Conservation (phyloP, 2,797 vertebrate genomes). For the Sus cebifrons region DNA sequence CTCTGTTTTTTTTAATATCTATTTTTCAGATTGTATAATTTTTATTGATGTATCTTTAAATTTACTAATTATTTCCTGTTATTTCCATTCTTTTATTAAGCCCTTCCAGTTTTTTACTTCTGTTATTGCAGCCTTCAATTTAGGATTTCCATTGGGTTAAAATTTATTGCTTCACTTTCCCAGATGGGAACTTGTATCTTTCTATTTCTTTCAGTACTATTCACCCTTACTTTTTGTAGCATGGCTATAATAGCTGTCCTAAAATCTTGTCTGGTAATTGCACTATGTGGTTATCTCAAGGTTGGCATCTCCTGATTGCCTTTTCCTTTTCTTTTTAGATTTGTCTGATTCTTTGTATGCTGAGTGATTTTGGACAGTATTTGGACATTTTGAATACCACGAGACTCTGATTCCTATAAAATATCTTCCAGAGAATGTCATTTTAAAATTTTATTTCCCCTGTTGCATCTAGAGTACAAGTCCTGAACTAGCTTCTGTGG, state of each 20-base stretch:
- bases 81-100: background rate
- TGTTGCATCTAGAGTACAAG: background rate
- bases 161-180: background rate
- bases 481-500: background rate
- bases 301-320: background rate
- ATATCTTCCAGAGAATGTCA: background rate
- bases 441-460: background rate
- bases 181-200: background rate
- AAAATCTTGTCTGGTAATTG: background rate
- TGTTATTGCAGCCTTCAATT: slow-evolving; percentile 5
- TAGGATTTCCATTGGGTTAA: background rate
- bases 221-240: background rate
- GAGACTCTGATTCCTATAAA: background rate
- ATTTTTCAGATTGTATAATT: slow-evolving; percentile 2
- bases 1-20: background rate
- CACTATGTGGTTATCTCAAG: background rate
- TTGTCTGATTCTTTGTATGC: background rate
- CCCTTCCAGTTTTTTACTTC: background rate
- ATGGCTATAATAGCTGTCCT: background rate
- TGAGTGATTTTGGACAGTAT: background rate
- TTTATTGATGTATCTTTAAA: background rate
- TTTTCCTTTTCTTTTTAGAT: background rate
- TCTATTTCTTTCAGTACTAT: slow-evolving; percentile 21
- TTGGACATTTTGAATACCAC: background rate
- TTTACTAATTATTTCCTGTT: background rate